Evolutionary conservation across 2,797 vertebrate species (phyloP).

Genomic region (Dicrostonyx torquatus): DNA sequence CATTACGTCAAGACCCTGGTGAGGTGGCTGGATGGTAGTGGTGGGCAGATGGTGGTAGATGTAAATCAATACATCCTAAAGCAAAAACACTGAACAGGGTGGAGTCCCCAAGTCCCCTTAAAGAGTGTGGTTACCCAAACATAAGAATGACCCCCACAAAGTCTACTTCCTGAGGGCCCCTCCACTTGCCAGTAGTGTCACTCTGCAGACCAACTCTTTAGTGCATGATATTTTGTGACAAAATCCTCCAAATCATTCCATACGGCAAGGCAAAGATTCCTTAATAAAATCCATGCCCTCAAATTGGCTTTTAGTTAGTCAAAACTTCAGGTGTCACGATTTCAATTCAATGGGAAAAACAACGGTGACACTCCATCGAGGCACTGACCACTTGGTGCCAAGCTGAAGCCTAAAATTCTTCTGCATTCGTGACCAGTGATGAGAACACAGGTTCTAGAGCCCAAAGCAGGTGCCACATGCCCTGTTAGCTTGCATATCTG

Average conservation of each 20-base stretch:
- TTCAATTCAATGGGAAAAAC: background rate
- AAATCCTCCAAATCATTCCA: background rate
- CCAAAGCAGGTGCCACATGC: background rate
- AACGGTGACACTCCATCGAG: background rate
- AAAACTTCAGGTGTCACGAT: background rate
- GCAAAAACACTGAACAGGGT: background rate
- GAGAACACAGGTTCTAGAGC: background rate
- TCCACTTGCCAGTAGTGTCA: background rate
- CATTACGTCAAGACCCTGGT: background rate
- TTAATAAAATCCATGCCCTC: background rate
- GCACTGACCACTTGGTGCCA: background rate
- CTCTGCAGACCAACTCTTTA: background rate
- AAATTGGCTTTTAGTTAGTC: background rate
- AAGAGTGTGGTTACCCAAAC: accelerated
- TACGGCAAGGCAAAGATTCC: background rate
- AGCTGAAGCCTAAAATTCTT: background rate
- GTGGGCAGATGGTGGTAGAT: too few relatives aligned
- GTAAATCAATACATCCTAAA: background rate
- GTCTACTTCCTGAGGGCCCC: background rate
- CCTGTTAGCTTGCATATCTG: background rate
- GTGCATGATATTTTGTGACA: background rate
- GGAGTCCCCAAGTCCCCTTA: too few relatives aligned
- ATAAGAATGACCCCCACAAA: background rate
- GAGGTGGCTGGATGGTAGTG: background rate
- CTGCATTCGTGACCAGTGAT: accelerated